Conservation (phyloP, 2,797 vertebrate genomes). For the Morelia viridis region DNA sequence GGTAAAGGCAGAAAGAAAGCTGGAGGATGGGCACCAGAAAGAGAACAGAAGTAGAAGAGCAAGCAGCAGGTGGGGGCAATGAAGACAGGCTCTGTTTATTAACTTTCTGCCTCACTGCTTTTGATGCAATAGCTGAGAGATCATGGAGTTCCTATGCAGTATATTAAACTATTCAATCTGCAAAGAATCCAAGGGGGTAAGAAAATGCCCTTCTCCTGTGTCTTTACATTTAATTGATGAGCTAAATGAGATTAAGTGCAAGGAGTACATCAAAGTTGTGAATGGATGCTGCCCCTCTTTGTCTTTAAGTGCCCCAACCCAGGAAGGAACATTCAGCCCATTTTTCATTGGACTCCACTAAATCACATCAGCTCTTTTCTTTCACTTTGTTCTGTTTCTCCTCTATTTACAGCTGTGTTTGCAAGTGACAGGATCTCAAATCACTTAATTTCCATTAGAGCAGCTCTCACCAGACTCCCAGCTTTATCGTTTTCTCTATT, state of each 20-base stretch:
- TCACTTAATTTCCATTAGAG: slow-evolving; percentile 71
- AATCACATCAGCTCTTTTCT: slow-evolving; percentile 54
- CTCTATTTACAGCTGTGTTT: slow-evolving; percentile 67
- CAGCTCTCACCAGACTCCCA: slow-evolving; percentile 51
- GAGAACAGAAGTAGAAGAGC: background rate
- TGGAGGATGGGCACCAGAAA: background rate
- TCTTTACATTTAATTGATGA: slow-evolving; percentile 76
- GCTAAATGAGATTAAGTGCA: slow-evolving; percentile 69
- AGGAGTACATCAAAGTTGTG: slow-evolving; percentile 65
- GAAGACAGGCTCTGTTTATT: slow-evolving; percentile 62
- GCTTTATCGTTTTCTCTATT: slow-evolving; percentile 31
- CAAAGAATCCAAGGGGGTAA: slow-evolving; percentile 67
- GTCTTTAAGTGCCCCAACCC: slow-evolving; percentile 42
- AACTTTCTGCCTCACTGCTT: slow-evolving; percentile 71
- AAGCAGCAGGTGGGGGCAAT: background rate
- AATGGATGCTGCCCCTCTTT: slow-evolving; percentile 57
- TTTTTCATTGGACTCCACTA: slow-evolving; percentile 47
- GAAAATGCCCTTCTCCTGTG: slow-evolving; percentile 61
- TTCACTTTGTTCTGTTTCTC: slow-evolving; percentile 16
- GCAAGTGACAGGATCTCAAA: slow-evolving; percentile 64
- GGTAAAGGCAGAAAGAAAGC: background rate
- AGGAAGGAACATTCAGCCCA: slow-evolving; percentile 30
- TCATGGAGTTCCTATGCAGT: slow-evolving; percentile 66
- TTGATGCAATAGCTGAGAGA: slow-evolving; percentile 59
- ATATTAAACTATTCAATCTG: slow-evolving; percentile 75